phyloP scores from a whole-genome alignment of 2,113 vertebrate genomes.

The Trinectes maculatus region DNA sequence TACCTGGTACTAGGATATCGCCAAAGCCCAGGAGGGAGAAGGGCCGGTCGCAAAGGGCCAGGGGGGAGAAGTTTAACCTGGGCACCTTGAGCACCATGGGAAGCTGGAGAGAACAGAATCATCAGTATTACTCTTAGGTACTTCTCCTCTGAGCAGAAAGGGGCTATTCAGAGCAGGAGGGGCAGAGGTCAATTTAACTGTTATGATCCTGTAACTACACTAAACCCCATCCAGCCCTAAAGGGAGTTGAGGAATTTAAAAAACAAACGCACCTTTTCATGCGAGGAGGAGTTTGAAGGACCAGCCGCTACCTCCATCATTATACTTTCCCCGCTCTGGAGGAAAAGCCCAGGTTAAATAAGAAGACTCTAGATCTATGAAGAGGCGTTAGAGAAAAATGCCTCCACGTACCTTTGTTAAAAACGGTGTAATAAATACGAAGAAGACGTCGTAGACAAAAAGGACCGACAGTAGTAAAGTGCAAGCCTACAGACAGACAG shows the following conservation, averaged over 20 bases:
- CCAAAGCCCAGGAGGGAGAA: conserved; percentile 97
- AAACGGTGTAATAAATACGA: conserved; percentile 94
- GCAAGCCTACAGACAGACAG: conserved; percentile 85
- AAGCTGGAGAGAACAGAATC: conserved; percentile 80
- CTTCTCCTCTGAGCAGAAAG: background rate
- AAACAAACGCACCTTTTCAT: conserved; percentile 88
- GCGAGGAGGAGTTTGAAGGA: conserved; percentile 89
- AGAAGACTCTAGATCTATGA: background rate
- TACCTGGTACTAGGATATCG: conserved; percentile 97
- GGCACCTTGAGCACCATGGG: conserved; percentile 99
- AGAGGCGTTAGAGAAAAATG: background rate
- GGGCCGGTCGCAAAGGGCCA: conserved; percentile 92
- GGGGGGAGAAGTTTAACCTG: conserved; percentile 87
- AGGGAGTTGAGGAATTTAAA: background rate
- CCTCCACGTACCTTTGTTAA: conserved; percentile 87
- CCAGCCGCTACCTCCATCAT: conserved; percentile 98
- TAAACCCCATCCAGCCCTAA: background rate
- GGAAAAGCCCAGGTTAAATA: background rate
- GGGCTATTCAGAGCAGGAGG: background rate
- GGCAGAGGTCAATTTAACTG: background rate
- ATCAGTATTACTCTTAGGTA: background rate
- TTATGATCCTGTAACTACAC: background rate
- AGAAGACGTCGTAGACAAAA: conserved; percentile 96
- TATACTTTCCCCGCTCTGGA: conserved; percentile 93
- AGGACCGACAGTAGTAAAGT: conserved; percentile 91